Conservation (phyloP, 92 coral and sea anemone species). For the Montipora capitata region DNA sequence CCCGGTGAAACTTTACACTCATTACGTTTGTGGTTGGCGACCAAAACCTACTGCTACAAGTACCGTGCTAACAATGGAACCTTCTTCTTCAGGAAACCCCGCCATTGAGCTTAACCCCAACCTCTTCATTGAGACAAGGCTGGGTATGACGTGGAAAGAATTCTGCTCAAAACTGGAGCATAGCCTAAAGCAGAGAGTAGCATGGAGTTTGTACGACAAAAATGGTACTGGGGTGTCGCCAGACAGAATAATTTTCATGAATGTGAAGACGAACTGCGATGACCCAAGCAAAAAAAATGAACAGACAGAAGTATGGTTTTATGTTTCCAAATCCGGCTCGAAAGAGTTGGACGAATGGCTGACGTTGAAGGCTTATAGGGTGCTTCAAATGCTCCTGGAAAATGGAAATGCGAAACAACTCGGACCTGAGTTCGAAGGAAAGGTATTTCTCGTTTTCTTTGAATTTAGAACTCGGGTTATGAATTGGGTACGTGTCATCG, state of each 20-base stretch:
- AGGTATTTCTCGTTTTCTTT: constrained; percentile 59
- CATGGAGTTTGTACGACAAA: constrained; percentile 78
- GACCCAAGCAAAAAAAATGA: constrained; percentile 78
- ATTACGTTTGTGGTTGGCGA: neutral
- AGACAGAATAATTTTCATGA: constrained; percentile 79
- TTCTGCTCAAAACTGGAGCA: constrained; percentile 84
- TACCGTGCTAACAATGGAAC: neutral
- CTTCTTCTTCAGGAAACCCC: neutral
- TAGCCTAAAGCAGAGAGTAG: constrained; percentile 83
- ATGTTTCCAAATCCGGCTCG: constrained; percentile 65
- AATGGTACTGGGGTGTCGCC: constrained; percentile 79
- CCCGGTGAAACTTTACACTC: neutral
- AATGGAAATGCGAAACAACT: constrained; percentile 80
- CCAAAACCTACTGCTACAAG: neutral
- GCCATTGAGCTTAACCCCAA: constrained; percentile 40
- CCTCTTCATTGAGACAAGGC: constrained; percentile 75
- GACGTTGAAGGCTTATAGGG: constrained; percentile 84
- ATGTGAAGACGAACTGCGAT: constrained; percentile 79
- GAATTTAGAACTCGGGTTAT: no score
- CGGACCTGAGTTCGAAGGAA: constrained; percentile 86
- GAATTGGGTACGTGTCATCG: no score
- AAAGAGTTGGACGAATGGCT: constrained; percentile 73
- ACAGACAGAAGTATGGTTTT: constrained; percentile 89
- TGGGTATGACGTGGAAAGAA: constrained; percentile 90
- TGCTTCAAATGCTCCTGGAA: constrained; percentile 82